Conservation (phyloP, 2,888 invertebrate species). For the Lepas anatifera region DNA sequence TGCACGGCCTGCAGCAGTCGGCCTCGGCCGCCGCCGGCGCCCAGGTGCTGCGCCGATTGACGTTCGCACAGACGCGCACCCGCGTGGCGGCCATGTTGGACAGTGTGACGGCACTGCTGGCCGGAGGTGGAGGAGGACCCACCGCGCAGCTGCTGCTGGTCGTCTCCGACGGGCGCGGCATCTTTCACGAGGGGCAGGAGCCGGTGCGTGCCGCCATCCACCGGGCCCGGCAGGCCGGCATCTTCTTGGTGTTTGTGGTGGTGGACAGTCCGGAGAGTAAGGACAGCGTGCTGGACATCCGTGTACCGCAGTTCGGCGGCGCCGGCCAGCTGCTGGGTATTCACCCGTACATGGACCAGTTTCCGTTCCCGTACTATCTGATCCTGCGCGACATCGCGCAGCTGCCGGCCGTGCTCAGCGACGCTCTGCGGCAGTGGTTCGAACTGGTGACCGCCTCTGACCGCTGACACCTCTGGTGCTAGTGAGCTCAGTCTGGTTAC, state of each 20-base stretch:
- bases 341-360: slow-evolving; percentile 78
- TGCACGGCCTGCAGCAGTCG: slow-evolving; percentile 75
- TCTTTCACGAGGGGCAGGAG: slow-evolving; percentile 74
- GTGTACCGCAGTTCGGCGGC: slow-evolving; percentile 56
- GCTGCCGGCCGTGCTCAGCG: slow-evolving; percentile 80
- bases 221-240: slow-evolving; percentile 60
- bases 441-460: slow-evolving; percentile 60
- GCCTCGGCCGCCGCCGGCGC: slow-evolving; percentile 80
- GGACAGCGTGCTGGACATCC: slow-evolving; percentile 84
- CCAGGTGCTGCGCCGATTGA: slow-evolving; percentile 38
- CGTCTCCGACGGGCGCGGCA: slow-evolving; percentile 88
- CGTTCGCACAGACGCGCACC: slow-evolving; percentile 82
- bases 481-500: not conserved
- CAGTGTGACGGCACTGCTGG: slow-evolving; percentile 57
- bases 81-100: slow-evolving; percentile 70
- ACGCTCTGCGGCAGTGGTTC: slow-evolving; percentile 97
- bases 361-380: slow-evolving; percentile 97
- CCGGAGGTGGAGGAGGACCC: slow-evolving; percentile 30
- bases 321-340: slow-evolving; percentile 48
- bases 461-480: slow-evolving; percentile 4
- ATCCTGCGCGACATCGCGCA: slow-evolving; percentile 78
- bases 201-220: slow-evolving; percentile 65
- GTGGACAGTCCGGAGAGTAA: slow-evolving; percentile 87
- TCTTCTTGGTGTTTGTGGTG: slow-evolving; percentile 91
- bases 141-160: slow-evolving; percentile 78